Evolutionary conservation across 2,888 invertebrate genomes (phyloP), one percentile per base, ranked within the genome.

Genomic region (Ochropleura plecta): DNA sequence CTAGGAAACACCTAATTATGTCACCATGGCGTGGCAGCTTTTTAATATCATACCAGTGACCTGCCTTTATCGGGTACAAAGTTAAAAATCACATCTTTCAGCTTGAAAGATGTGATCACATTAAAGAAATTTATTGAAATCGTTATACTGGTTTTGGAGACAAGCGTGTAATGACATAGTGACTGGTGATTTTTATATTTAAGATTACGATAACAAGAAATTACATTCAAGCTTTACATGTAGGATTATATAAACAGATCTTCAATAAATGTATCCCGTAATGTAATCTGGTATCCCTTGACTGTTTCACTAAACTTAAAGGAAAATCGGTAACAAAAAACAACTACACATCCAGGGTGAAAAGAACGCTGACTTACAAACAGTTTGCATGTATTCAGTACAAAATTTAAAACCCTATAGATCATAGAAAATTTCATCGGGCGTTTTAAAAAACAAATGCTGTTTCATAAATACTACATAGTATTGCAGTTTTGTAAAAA

Each of bases 231-330:
- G 44, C 59, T 49, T 55, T 16, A 79, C 59, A 49, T 70, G 59
- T 60, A 55, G 46, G 12, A 30, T 42, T 42, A n/a, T 12, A 68
- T 46, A 69, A 66, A 67, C 5, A 40, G 14, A 4, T n/a, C 40
- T 10, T 55, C 0, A 51, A 59, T 10, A 7, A 40, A 59, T 66
- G 66, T 44, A 10, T 51, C 79, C 55, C 66, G 9, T 10, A 53
- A 10, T 84, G 49, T 66, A 60, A 40, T 73, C 48, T 79, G 0
- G 0, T 55, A 30, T 51, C 4, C 57, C 12, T 20, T 49, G 16
- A 70, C 46, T 64, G 70, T 70, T 60, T 79, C 55, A 73, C 42
- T n/a, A 64, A 70, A 79, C 67, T 73, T 46, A 51, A 30, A 30
- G 30, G 3, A 3, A 30, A 30, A 30, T 40, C 59, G 40, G 40